phyloP scores from a whole-genome alignment of 1,140 invertebrate genomes.

The Diachasma alloeum region DNA sequence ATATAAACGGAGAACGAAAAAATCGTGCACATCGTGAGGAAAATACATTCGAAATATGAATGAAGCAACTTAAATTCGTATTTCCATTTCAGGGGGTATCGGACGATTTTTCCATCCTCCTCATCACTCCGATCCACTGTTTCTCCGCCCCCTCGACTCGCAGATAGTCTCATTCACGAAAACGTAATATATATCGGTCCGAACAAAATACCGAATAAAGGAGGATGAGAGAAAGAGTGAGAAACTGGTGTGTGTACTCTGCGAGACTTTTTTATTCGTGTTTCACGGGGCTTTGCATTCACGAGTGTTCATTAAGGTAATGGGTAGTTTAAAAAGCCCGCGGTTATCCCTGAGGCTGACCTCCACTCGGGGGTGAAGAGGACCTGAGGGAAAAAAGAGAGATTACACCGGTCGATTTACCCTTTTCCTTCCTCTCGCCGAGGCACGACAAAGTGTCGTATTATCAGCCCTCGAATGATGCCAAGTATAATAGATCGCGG shows the following conservation, averaged over 20 bases:
- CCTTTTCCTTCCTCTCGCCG: no score
- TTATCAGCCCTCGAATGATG: neutral
- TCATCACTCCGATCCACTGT: neutral
- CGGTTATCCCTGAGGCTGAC: neutral
- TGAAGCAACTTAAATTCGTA: no score
- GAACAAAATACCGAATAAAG: neutral
- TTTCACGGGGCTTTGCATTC: slow-evolving; percentile 21
- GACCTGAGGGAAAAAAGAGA: neutral
- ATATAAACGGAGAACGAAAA: no score
- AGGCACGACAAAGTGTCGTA: neutral
- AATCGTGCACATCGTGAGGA: no score
- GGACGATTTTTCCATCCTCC: neutral
- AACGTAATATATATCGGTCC: neutral
- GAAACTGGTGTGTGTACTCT: neutral
- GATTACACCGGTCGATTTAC: neutral
- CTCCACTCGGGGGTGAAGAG: neutral
- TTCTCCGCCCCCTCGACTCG: neutral
- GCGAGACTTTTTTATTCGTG: slow-evolving; percentile 9
- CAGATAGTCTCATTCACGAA: neutral
- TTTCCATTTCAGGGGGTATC: no score
- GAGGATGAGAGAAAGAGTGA: neutral
- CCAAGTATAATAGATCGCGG: neutral
- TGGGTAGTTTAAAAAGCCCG: slow-evolving; percentile 34
- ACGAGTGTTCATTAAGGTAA: slow-evolving; percentile 48
- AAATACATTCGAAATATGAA: no score